These are phyloP conservation scores for Gymnopithys bicolor DNA, from an alignment of 2,797 vertebrate genomes.

Conservation along the genomic window DNA sequence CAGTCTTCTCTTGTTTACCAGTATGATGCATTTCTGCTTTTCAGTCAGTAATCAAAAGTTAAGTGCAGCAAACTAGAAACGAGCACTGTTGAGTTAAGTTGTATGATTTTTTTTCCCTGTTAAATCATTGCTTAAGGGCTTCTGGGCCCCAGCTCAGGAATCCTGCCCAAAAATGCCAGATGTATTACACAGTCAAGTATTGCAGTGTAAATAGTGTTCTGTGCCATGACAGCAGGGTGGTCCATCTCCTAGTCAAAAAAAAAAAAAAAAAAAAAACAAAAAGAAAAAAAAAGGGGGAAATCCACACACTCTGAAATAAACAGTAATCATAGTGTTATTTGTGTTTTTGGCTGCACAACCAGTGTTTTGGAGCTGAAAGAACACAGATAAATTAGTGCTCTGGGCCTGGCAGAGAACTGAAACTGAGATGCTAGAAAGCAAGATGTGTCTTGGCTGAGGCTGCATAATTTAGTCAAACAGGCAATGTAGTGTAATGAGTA, in stretches of 20 bases:
- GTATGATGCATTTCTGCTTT: slow-evolving; percentile 52
- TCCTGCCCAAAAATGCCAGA: slow-evolving; percentile 98
- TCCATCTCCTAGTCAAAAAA: slow-evolving; percentile 79
- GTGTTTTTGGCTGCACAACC: slow-evolving; percentile 81
- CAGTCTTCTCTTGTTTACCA: slow-evolving; percentile 50
- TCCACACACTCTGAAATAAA: slow-evolving; percentile 71
- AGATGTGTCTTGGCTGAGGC: slow-evolving; percentile 70
- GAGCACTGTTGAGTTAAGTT: slow-evolving; percentile 70
- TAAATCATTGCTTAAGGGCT: slow-evolving; percentile 83
- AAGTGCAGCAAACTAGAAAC: slow-evolving; percentile 70
- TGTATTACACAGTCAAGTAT: slow-evolving; percentile 98
- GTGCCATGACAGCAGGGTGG: slow-evolving; percentile 98
- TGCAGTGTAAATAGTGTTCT: slow-evolving; percentile 97
- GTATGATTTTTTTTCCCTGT: slow-evolving; percentile 50
- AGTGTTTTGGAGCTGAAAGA: slow-evolving; percentile 72
- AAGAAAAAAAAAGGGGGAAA: not conserved
- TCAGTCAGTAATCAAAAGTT: slow-evolving; percentile 53
- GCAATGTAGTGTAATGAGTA: not conserved
- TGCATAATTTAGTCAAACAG: slow-evolving; percentile 47
- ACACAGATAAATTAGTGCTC: slow-evolving; percentile 72
- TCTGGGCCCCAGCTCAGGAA: slow-evolving; percentile 87
- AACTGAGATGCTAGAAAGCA: slow-evolving; percentile 69
- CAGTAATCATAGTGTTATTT: slow-evolving; percentile 86
- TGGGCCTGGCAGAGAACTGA: slow-evolving; percentile 68
- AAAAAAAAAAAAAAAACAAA: not conserved